Base-by-base conservation (phyloP, 2,797 vertebrate species). In the Lateolabrax maculatus region DNA sequence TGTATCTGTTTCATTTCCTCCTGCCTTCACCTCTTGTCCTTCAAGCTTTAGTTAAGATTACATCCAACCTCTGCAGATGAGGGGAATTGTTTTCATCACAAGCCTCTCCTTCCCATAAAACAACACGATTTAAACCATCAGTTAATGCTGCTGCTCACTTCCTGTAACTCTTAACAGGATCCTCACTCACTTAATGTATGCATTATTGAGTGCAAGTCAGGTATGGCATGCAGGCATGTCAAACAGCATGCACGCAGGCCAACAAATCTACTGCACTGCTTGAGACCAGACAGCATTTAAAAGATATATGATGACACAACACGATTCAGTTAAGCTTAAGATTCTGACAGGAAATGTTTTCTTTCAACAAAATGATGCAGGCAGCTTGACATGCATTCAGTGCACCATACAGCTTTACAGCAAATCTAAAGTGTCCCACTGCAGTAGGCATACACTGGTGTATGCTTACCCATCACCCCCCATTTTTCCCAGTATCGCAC, bases 1-100 rank as follows among this genome's bases (percentile, higher is more conserved):
- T 85, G 77, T 73, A 89, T 91, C 88, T 71, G 64, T 88, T 93
- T 90, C 76, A 93, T 91, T 92, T 89, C 83, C 90, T 86, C 63
- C 34, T 21, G 39, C 68, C 57, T 56, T 70, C 80, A 74, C 81
- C 68, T 78, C 41, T 58, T 79, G 62, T 65, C 73, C 87, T 86
- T 85, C 80, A 78, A 73, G 53, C 75, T 69, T 72, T 63, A 63
- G 63, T 27, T 49, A 46, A 85, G 80, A 93, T 89, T 66, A 61
- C 51, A 69, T 36, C 64, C 58, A 71, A 72, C 67, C 58, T 69
- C 76, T 76, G 44, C 48, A 74, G 73, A 82, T 75, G 62, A 80
- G 83, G 16, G 60, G 37, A 77, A 82, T 34, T 62, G 71, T 81
- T 90, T 75, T 74, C 69, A 80, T 81, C 64, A 43, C 39, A 34